phyloP scores from a whole-genome alignment of 2,888 invertebrate genomes.

The Flabesymbios commensalis region DNA sequence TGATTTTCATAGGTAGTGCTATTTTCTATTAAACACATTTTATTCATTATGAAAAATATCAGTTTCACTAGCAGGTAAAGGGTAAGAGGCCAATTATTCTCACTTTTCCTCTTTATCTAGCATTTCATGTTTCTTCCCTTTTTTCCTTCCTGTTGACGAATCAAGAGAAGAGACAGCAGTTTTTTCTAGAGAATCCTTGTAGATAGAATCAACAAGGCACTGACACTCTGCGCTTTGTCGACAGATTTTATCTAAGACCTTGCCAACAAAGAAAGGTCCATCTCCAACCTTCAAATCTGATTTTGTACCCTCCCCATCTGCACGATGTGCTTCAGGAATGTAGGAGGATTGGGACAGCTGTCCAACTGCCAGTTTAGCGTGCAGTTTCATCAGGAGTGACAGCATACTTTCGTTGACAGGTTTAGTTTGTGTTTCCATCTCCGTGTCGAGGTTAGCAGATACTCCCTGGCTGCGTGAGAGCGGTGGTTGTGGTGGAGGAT shows the following conservation, averaged over 20 bases:
- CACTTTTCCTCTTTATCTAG: too few species aligned
- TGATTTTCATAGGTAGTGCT: too few species aligned
- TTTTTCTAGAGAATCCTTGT: too few species aligned
- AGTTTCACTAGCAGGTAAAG: too few species aligned
- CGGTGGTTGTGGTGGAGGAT: background rate
- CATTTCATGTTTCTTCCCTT: too few species aligned
- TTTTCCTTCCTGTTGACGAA: too few species aligned
- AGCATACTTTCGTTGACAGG: conserved; percentile 73
- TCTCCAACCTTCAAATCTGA: conserved; percentile 71
- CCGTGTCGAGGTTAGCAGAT: conserved; percentile 6
- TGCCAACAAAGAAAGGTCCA: conserved; percentile 84
- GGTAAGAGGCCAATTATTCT: too few species aligned
- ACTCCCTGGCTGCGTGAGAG: conserved; percentile 9
- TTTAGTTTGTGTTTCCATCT: background rate
- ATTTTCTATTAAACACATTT: too few species aligned
- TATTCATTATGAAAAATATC: too few species aligned
- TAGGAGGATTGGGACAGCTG: conserved; percentile 75
- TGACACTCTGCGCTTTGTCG: conserved; percentile 38
- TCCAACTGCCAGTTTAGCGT: conserved; percentile 81
- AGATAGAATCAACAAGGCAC: too few species aligned
- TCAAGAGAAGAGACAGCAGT: too few species aligned
- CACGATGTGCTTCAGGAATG: conserved; percentile 47
- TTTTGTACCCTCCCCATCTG: background rate
- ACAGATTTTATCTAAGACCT: conserved; percentile 68
- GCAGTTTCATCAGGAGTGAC: conserved; percentile 83